phyloP scores from a whole-genome alignment of 2,797 vertebrate species.

The Sebastes reedi region DNA sequence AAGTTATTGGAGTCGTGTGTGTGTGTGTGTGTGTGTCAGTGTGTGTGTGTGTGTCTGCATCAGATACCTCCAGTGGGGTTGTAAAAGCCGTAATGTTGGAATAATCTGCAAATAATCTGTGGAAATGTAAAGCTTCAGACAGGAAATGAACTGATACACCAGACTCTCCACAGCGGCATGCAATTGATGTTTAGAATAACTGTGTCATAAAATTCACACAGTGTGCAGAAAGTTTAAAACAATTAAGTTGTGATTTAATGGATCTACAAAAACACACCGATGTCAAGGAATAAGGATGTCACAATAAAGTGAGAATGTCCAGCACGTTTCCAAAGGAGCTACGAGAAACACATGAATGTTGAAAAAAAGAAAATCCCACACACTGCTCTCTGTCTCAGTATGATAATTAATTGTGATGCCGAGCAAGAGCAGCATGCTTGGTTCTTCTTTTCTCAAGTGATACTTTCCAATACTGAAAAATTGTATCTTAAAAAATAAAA shows the following conservation, averaged over 20 bases:
- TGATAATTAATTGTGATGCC: too few relatives aligned
- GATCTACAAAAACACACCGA: background rate
- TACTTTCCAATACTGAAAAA: too few relatives aligned
- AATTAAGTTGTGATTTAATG: background rate
- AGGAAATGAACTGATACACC: background rate
- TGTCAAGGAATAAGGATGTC: background rate
- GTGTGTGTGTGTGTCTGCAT: slow-evolving; percentile 29
- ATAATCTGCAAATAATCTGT: slow-evolving; percentile 41
- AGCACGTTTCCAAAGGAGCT: background rate
- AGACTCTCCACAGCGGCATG: background rate
- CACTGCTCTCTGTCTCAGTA: too few relatives aligned
- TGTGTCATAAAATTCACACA: background rate
- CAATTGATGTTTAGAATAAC: background rate
- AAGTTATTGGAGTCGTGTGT: slow-evolving; percentile 73
- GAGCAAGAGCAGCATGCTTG: too few relatives aligned
- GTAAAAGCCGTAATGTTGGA: slow-evolving; percentile 18
- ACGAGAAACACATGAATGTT: too few relatives aligned
- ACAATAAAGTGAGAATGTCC: background rate
- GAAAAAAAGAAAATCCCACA: too few relatives aligned
- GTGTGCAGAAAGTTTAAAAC: background rate
- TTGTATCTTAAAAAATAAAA: background rate
- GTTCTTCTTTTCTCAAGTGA: too few relatives aligned
- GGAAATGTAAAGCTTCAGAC: background rate
- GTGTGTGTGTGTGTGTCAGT: slow-evolving; percentile 13
- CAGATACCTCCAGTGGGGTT: slow-evolving; percentile 31